Evolutionary conservation across 2,797 vertebrate species (phyloP).

Genomic region (Gadopsis bispinosus): DNA sequence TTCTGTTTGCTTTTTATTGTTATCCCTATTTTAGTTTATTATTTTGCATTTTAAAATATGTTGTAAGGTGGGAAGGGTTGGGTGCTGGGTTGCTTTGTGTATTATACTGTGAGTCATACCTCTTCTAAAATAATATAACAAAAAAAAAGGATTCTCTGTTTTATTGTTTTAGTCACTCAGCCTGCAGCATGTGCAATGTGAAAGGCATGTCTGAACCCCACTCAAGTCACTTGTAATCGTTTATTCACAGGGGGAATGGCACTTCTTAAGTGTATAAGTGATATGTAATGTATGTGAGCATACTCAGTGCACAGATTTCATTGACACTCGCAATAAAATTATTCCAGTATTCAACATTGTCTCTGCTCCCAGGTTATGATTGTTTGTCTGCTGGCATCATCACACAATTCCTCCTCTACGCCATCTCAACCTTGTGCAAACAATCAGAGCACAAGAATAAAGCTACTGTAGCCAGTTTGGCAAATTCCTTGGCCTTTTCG

Average conservation of each 20-base stretch:
- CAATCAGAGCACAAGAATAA: conserved; percentile 79
- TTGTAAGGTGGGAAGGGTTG: background rate
- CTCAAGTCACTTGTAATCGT: conserved; percentile 35
- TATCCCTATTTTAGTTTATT: background rate
- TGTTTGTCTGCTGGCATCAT: conserved; percentile 73
- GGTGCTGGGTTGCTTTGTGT: background rate
- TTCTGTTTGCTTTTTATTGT: background rate
- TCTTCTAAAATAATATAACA: background rate
- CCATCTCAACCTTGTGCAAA: conserved; percentile 79
- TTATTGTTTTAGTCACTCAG: background rate
- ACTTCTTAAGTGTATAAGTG: conserved; percentile 4
- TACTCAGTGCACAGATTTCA: conserved; percentile 31
- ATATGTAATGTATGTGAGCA: conserved; percentile 18
- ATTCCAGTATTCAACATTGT: conserved; percentile 23
- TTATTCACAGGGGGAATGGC: conserved; percentile 44
- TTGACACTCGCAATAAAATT: conserved; percentile 4
- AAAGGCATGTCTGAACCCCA: background rate
- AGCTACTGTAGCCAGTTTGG: conserved; percentile 85
- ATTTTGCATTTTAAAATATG: conserved; percentile 8
- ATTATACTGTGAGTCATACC: no score
- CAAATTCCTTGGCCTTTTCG: conserved; percentile 84
- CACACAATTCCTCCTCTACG: conserved; percentile 74
- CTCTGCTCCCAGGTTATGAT: conserved; percentile 61
- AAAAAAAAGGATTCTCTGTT: background rate
- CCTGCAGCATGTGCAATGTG: background rate